These are phyloP conservation scores for Sericinus montela DNA, from an alignment of 2,888 invertebrate species.

Conservation along the genomic window DNA sequence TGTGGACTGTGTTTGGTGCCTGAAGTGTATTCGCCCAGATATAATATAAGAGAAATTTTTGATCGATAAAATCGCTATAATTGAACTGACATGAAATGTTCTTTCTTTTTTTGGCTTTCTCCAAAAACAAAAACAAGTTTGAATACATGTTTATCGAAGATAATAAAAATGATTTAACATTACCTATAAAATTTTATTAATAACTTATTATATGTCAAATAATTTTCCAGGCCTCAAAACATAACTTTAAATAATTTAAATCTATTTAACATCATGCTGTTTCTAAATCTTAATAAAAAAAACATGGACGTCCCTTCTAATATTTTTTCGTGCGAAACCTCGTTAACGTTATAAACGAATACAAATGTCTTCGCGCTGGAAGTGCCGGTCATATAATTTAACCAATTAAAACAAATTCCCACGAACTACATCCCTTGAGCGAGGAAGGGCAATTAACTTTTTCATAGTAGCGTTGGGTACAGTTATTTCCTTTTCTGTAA, in stretches of 20 bases:
- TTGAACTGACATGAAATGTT: too few species aligned
- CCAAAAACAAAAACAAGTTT: too few species aligned
- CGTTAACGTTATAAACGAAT: conserved; percentile 51
- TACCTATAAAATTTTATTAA: too few species aligned
- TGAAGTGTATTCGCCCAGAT: too few species aligned
- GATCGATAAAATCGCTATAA: too few species aligned
- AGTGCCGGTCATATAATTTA: conserved; percentile 53
- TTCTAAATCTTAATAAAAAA: neutral
- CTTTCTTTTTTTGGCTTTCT: too few species aligned
- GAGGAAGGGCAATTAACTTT: conserved; percentile 30
- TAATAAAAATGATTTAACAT: too few species aligned
- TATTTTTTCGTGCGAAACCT: conserved; percentile 44
- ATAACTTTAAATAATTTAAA: neutral
- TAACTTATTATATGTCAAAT: too few species aligned
- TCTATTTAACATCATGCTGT: conserved; percentile 2
- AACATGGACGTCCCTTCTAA: neutral
- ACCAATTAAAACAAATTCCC: conserved; percentile 67
- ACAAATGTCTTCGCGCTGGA: conserved; percentile 43
- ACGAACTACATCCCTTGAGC: conserved; percentile 60
- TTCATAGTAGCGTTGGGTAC: conserved; percentile 20
- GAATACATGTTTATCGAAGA: too few species aligned
- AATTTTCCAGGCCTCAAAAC: too few species aligned
- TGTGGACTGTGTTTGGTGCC: too few species aligned
- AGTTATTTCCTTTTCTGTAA: neutral
- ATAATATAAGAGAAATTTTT: too few species aligned